A percentile compares a stretch with the other conserved stretches of the same genome.
Conservation (phyloP, 2,797 vertebrate genomes). For the Intellagama lesueurii region DNA sequence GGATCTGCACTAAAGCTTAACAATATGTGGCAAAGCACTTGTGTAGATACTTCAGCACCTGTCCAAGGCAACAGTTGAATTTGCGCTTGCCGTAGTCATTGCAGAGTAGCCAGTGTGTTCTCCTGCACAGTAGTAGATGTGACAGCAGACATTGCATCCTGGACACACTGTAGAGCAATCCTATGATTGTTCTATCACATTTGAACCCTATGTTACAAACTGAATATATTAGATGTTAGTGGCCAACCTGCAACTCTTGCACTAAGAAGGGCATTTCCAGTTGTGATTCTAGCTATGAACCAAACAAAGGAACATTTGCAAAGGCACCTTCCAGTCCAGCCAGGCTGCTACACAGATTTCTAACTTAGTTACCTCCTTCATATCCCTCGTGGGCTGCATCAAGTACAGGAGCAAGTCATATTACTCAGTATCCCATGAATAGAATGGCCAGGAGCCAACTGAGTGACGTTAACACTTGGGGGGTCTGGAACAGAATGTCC, state of each 20-base stretch:
- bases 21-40: no score
- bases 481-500: constrained; percentile 30
- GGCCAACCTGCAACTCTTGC: not conserved
- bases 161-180: no score
- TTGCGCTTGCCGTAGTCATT: no score
- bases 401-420: constrained; percentile 4
- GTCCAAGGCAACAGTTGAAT: no score
- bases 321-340: not conserved
- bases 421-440: not conserved
- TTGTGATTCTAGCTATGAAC: not conserved
- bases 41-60: no score
- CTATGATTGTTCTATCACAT: no score
- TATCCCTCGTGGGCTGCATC: accelerated
- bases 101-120: no score
- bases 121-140: no score
- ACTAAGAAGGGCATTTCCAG: not conserved
- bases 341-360: not conserved
- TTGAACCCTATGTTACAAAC: no score
- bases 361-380: not conserved
- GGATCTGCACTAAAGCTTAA: no score
- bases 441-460: constrained; percentile 50
- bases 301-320: not conserved
- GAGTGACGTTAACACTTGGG: constrained; percentile 32
- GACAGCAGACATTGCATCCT: no score
- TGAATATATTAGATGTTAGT: no score